A percentile compares a stretch with the other conserved stretches of the same genome.
Evolutionary conservation across 2,888 invertebrate genomes (phyloP).

Genomic region (Lymantria dispar): DNA sequence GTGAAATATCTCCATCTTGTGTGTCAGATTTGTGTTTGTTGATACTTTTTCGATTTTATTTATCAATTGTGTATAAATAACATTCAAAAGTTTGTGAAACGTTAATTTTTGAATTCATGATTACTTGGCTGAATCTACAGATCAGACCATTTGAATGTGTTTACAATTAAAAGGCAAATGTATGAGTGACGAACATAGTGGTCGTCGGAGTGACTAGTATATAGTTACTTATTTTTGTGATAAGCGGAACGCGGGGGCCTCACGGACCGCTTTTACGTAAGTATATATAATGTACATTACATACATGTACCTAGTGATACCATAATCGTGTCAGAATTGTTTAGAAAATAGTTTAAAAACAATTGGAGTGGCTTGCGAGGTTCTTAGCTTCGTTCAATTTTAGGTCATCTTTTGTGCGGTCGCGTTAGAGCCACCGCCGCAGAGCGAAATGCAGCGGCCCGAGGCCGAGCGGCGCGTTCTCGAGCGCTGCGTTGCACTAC

Average conservation of each 20-base stretch:
- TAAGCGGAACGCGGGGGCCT: slow-evolving; percentile 79
- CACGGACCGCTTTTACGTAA: slow-evolving; percentile 73
- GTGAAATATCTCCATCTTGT: slow-evolving; percentile 85
- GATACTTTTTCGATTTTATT: slow-evolving; percentile 71
- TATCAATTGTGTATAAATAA: slow-evolving; percentile 59
- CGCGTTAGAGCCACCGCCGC: slow-evolving; percentile 70
- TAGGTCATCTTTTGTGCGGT: slow-evolving; percentile 80
- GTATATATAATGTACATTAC: slow-evolving; percentile 59
- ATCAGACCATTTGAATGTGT: slow-evolving; percentile 36
- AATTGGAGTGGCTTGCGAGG: slow-evolving; percentile 50
- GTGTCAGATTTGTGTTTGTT: slow-evolving; percentile 85
- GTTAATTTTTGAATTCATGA: slow-evolving; percentile 37
- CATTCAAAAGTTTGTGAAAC: slow-evolving; percentile 51
- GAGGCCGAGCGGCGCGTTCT: slow-evolving; percentile 75
- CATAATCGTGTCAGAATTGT: slow-evolving; percentile 62
- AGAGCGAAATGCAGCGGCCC: slow-evolving; percentile 77
- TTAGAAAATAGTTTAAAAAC: slow-evolving; percentile 68
- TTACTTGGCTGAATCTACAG: slow-evolving; percentile 39
- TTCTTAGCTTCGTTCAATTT: slow-evolving; percentile 73
- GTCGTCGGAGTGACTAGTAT: slow-evolving; percentile 75
- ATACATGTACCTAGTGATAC: slow-evolving; percentile 48
- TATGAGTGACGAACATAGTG: slow-evolving; percentile 73
- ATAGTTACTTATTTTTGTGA: slow-evolving; percentile 83
- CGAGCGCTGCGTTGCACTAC: slow-evolving; percentile 66
- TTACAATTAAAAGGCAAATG: slow-evolving; percentile 54